Evolutionary conservation across 2,113 vertebrate genomes (phyloP).

Genomic region (Ictalurus furcatus): DNA sequence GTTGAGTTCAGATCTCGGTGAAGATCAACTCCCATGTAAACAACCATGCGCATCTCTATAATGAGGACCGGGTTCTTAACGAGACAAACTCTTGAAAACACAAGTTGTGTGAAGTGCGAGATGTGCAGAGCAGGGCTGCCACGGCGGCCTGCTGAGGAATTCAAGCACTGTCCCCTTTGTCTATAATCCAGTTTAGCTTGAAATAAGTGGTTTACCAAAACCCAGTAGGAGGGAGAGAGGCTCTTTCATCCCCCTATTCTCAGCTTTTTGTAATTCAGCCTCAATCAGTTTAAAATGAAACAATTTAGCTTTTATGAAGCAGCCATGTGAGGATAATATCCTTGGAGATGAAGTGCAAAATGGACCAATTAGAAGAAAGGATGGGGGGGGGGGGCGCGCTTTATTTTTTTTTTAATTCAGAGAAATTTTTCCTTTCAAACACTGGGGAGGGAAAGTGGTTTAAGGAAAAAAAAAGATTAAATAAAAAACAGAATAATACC

Average conservation of each 20-base stretch:
- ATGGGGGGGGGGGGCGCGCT: neutral
- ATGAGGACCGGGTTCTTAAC: slow-evolving; percentile 58
- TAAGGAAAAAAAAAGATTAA: slow-evolving; percentile 11
- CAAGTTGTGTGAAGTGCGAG: slow-evolving; percentile 61
- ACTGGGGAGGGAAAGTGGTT: slow-evolving; percentile 32
- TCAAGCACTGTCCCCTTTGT: slow-evolving; percentile 67
- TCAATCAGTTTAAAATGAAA: slow-evolving; percentile 75
- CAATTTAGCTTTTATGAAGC: slow-evolving; percentile 73
- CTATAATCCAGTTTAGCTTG: slow-evolving; percentile 78
- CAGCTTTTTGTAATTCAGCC: slow-evolving; percentile 56
- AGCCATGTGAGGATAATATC: slow-evolving; percentile 71
- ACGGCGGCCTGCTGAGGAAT: slow-evolving; percentile 62
- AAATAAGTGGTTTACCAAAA: slow-evolving; percentile 80
- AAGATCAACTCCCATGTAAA: slow-evolving; percentile 58
- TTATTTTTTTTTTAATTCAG: slow-evolving; percentile 46
- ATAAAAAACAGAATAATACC: slow-evolving; percentile 23
- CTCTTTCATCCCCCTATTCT: slow-evolving; percentile 52
- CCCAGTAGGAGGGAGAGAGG: slow-evolving; percentile 62
- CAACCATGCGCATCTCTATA: slow-evolving; percentile 54
- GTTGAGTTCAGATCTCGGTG: slow-evolving; percentile 36
- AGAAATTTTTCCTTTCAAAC: slow-evolving; percentile 45
- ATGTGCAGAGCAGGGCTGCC: slow-evolving; percentile 49
- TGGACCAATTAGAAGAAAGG: slow-evolving; percentile 64
- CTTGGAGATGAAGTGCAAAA: slow-evolving; percentile 73
- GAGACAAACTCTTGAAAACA: slow-evolving; percentile 61